Conservation (phyloP, 2,888 invertebrate species). For the Zaprionus lineosus region DNA sequence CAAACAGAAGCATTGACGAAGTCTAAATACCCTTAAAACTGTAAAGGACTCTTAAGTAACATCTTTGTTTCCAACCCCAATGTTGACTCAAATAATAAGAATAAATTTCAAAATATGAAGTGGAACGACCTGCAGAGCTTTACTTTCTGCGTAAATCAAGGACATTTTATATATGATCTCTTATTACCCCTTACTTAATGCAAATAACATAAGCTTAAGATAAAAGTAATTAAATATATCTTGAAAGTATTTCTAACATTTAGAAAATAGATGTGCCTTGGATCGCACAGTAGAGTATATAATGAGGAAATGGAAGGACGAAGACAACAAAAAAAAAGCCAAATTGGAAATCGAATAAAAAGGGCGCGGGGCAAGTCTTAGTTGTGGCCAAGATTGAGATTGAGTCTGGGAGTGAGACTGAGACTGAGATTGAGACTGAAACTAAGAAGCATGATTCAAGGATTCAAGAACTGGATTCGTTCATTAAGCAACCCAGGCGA, state of each 20-base stretch:
- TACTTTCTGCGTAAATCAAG: no score
- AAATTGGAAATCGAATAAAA: constrained; percentile 75
- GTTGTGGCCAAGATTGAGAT: constrained; percentile 39
- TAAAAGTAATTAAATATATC: no score
- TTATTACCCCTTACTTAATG: no score
- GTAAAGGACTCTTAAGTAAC: no score
- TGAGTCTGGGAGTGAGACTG: neutral
- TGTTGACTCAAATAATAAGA: no score
- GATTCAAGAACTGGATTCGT: constrained; percentile 37
- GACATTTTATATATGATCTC: no score
- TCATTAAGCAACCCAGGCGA: constrained; percentile 63
- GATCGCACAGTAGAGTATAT: neutral
- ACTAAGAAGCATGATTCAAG: constrained; percentile 17
- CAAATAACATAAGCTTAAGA: no score
- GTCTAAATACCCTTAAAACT: constrained; percentile 19
- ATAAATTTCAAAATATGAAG: no score
- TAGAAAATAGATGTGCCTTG: neutral
- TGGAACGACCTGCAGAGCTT: no score
- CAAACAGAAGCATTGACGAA: neutral
- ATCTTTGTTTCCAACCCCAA: no score
- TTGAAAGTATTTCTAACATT: no score
- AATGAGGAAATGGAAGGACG: neutral
- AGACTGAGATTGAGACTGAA: constrained; percentile 22
- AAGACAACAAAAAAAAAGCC: constrained; percentile 25
- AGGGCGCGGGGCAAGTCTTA: constrained; percentile 36